These are phyloP conservation scores for Motacilla alba DNA, from an alignment of 2,113 vertebrate genomes.

Conservation along the genomic window DNA sequence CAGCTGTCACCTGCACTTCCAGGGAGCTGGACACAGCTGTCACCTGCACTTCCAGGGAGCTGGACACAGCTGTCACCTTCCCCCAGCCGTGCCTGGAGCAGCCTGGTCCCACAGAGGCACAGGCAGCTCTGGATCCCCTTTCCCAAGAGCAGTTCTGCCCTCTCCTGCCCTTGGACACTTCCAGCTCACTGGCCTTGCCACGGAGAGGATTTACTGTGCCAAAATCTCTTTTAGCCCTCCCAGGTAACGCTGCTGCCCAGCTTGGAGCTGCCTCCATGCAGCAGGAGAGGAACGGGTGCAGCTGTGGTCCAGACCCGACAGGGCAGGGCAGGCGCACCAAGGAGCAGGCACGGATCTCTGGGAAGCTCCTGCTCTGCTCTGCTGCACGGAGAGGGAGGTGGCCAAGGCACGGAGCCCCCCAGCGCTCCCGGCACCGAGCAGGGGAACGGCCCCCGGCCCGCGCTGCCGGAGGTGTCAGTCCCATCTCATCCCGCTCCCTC, in stretches of 20 bases:
- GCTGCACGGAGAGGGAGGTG: neutral
- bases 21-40: no score
- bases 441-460: neutral
- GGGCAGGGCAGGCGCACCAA: neutral
- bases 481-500: neutral
- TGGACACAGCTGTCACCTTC: no score
- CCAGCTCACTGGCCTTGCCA: neutral
- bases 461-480: neutral
- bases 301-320: no score
- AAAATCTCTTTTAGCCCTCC: neutral
- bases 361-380: neutral
- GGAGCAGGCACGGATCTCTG: no score
- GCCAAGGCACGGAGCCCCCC: neutral
- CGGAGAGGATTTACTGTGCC: neutral
- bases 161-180: neutral
- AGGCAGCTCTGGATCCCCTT: neutral
- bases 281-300: no score
- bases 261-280: neutral
- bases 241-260: neutral
- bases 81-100: rapidly evolving
- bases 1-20: no score
- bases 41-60: no score
- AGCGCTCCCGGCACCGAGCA: neutral
- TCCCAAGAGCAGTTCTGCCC: neutral
- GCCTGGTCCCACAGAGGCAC: neutral